Evolutionary conservation across 1,140 invertebrate species (phyloP).

Genomic region (Bombus waltoni): DNA sequence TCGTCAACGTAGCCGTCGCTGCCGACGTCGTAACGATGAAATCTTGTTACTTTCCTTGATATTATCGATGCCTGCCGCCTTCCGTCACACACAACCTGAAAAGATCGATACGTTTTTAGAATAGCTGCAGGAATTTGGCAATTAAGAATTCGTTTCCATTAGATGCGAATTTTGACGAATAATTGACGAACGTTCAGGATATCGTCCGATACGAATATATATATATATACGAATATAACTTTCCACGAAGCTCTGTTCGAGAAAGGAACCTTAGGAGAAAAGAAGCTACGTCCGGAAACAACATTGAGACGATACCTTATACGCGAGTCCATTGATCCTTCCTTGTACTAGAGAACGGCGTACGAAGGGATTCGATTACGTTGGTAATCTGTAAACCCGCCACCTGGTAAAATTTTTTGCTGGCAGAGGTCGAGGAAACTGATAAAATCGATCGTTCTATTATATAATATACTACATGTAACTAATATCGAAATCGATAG

Average conservation of each 20-base stretch:
- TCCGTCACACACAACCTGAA: not conserved
- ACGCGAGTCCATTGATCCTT: not conserved
- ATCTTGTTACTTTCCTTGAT: not conserved
- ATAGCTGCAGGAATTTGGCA: not conserved
- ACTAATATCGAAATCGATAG: not conserved
- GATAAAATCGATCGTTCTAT: not conserved
- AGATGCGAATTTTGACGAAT: not conserved
- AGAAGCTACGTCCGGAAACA: not conserved
- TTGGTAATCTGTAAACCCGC: not conserved
- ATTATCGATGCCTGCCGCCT: not conserved
- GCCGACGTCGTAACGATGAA: not conserved
- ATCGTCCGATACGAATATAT: not conserved
- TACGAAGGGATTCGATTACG: constrained; percentile 11
- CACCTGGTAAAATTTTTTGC: not conserved
- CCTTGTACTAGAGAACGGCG: not conserved
- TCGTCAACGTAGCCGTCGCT: too few relatives aligned
- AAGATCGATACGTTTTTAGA: not conserved
- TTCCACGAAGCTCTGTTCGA: not conserved
- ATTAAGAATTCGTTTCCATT: too few relatives aligned
- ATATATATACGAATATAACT: too few relatives aligned
- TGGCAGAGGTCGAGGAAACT: not conserved
- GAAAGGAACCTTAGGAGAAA: not conserved
- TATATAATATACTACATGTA: not conserved
- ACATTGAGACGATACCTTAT: not conserved
- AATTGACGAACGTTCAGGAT: not conserved